Percentiles rank a stretch among this genome's conserved stretches.
Conservation (phyloP, 2,797 vertebrate genomes). For the Epinephelus coioides region DNA sequence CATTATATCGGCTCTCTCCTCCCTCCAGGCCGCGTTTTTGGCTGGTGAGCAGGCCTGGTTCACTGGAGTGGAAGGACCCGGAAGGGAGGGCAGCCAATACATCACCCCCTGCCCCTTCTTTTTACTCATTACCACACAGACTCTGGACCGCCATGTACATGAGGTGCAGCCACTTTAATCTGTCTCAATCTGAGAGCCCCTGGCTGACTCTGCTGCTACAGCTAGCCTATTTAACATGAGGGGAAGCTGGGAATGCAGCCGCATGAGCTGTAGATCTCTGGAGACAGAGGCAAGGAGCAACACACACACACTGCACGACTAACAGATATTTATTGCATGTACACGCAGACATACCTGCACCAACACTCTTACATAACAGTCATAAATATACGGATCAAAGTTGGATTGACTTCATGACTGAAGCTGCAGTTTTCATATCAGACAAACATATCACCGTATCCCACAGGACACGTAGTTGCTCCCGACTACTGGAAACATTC, state of each 20-base stretch:
- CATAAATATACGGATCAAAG: neutral
- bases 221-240: constrained; percentile 31
- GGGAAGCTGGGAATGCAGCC: constrained; percentile 17
- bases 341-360: neutral
- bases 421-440: neutral
- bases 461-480: neutral
- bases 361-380: neutral
- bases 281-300: neutral
- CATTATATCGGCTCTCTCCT: neutral
- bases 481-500: neutral
- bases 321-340: too few species aligned
- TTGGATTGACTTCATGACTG: neutral
- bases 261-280: constrained; percentile 19
- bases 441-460: too few species aligned
- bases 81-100: constrained; percentile 33
- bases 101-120: constrained; percentile 8
- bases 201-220: constrained; percentile 20
- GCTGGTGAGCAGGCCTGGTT: constrained; percentile 15
- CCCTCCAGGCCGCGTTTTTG: neutral
- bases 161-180: constrained; percentile 51
- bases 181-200: constrained; percentile 50
- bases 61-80: constrained; percentile 35
- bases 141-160: constrained; percentile 19
- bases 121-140: constrained; percentile 43
- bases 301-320: neutral